Conservation (phyloP, 2,888 invertebrate genomes). For the Ectobius pallidus region DNA sequence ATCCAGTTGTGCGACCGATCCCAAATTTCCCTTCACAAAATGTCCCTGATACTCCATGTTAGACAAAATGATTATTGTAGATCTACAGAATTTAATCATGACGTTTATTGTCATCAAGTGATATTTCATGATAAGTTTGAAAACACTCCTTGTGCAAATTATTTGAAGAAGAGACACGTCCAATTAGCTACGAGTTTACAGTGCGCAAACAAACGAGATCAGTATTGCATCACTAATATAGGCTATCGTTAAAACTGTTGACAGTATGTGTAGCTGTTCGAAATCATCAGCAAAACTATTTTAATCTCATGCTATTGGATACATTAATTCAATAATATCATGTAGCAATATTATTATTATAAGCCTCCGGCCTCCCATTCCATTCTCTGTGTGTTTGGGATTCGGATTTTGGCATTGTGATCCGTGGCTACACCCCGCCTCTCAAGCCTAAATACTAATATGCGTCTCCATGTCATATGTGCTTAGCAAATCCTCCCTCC, state of each 20-base stretch:
- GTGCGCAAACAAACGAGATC: neutral
- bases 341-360: constrained; percentile 25
- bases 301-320: too few species aligned
- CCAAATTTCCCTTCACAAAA: too few species aligned
- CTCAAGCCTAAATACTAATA: constrained; percentile 29
- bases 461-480: constrained; percentile 26
- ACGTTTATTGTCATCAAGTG: too few species aligned
- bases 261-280: constrained; percentile 23
- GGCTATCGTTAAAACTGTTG: constrained; percentile 16
- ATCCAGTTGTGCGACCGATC: too few species aligned
- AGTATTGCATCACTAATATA: neutral
- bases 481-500: neutral
- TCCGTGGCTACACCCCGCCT: neutral
- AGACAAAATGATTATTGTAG: too few species aligned
- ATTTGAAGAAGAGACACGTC: neutral
- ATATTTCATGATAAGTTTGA: too few species aligned
- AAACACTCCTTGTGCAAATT: neutral
- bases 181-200: neutral
- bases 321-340: constrained; percentile 27
- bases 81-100: too few species aligned
- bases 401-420: constrained; percentile 19
- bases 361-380: too few species aligned
- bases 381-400: constrained; percentile 26
- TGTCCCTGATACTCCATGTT: too few species aligned
- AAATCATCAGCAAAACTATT: constrained; percentile 21